Conservation (phyloP, 2,888 invertebrate genomes). For the Abscondita cerata region DNA sequence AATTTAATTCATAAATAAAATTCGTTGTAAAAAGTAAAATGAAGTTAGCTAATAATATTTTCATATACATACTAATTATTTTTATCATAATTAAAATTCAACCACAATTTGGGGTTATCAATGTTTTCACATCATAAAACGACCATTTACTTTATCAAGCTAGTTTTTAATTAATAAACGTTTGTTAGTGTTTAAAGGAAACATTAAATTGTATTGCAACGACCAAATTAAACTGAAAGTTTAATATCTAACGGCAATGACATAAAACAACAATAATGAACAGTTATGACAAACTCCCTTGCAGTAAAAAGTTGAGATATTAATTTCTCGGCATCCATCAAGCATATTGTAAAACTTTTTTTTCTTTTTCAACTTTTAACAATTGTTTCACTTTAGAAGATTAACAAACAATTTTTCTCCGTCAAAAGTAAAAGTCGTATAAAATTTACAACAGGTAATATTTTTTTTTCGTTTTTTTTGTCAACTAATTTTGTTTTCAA, state of each 20-base stretch:
- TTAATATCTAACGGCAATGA: not conserved
- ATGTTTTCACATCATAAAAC: too few species aligned
- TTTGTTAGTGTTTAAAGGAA: too few species aligned
- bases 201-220: too few species aligned
- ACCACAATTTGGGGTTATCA: too few species aligned
- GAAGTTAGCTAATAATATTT: too few species aligned
- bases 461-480: not conserved
- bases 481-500: not conserved
- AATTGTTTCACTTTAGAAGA: not conserved
- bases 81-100: too few species aligned
- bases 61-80: too few species aligned
- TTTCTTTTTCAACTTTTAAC: not conserved
- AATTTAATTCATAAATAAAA: too few species aligned
- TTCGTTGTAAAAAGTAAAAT: too few species aligned
- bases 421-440: not conserved
- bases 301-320: constrained; percentile 6
- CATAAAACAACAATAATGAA: constrained; percentile 7
- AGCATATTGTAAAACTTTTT: constrained; percentile 8
- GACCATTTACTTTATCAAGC: too few species aligned
- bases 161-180: too few species aligned
- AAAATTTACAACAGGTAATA: not conserved
- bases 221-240: not conserved
- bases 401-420: not conserved
- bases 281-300: constrained; percentile 8
- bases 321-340: constrained; percentile 10